phyloP scores from a whole-genome alignment of 2,113 vertebrate genomes.

The Phalacrocorax carbo region DNA sequence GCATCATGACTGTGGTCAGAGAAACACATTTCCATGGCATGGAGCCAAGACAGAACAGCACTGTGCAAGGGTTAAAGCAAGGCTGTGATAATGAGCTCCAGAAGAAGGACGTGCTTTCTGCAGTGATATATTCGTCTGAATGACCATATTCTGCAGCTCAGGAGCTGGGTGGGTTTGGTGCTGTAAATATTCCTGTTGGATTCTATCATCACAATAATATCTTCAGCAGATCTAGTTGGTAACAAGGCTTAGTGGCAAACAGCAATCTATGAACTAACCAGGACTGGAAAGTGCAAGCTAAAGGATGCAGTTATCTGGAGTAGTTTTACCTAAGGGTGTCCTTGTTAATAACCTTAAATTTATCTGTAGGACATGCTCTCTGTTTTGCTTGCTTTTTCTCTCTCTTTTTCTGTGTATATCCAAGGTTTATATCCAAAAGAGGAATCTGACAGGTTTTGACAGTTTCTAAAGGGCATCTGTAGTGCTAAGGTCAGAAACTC shows the following conservation, averaged over 20 bases:
- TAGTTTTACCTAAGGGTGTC: neutral
- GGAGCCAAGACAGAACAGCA: neutral
- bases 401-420: neutral
- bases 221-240: neutral
- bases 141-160: neutral
- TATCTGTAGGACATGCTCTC: neutral
- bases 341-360: constrained; percentile 33
- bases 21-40: neutral
- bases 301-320: neutral
- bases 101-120: neutral
- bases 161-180: neutral
- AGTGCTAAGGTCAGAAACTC: constrained; percentile 61
- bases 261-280: neutral
- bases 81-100: neutral
- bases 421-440: constrained; percentile 30
- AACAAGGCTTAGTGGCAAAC: neutral
- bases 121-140: neutral
- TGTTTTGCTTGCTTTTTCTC: neutral
- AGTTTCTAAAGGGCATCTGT: constrained; percentile 47
- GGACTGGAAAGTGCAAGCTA: neutral
- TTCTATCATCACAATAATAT: neutral
- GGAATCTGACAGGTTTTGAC: constrained; percentile 59
- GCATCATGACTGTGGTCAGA: neutral
- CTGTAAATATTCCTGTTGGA: neutral
- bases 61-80: neutral